Evolutionary conservation across 2,113 vertebrate genomes (phyloP), one percentile per base, ranked within the genome.

Genomic region (Mirza zaza): DNA sequence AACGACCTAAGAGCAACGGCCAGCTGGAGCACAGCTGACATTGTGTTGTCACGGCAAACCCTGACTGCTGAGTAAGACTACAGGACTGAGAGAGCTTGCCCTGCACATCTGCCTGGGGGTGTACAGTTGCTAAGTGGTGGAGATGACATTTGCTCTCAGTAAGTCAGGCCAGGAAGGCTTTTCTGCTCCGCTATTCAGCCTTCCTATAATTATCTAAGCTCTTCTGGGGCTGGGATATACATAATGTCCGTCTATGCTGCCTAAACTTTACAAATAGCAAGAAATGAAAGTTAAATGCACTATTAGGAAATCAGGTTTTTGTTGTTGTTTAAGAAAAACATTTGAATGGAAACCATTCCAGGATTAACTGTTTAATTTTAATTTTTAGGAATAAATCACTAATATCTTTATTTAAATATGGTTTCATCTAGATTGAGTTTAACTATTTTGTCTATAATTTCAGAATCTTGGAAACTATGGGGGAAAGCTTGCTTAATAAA

Each of bases 21-120:
- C 1, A 13, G 14, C 48, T 0, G 0, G 6, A 25, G 34, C 17
- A 5, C 2, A 2, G 14, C 32, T 29, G 27, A 25, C 29, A 21
- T 7, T 10, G 1, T 29, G 11, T 50, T 12, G 12, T 52, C 21
- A 20, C n/a, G 2, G 34, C 42, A 82, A 63, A 25, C 11, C 45
- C 87, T 15, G 59, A 39, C 13, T 11, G 12, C 59, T 57, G 29
- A 42, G 63, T 2, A 2, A 55, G 79, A 34, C 10, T 6, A 5
- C 10, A 39, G 11, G 63, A 5, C 61, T 8, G 1, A 36, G 42
- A 36, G 42, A 32, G 6, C 80, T 27, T 29, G 63, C 32, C 10
- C 10, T 23, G 39, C 25, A 29, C 34, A 23, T 14, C 20, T 50
- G 34, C 59, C 34, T 18, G 27, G 14, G 1, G 5, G 12, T 14